phyloP scores from a whole-genome alignment of 2,888 invertebrate genomes.

The Rhodophaea formosa region DNA sequence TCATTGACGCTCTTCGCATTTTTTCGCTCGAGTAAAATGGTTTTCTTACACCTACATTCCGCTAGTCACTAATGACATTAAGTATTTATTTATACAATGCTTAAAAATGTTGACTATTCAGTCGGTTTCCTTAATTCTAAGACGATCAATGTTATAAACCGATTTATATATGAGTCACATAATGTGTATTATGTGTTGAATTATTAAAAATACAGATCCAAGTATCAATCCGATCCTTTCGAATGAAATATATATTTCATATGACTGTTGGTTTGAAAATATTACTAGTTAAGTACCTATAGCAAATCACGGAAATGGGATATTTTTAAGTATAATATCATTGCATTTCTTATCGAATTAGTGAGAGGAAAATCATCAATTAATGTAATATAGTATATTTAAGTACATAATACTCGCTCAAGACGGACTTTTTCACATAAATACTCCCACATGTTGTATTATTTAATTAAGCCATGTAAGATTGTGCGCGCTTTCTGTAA shows the following conservation, averaged over 20 bases:
- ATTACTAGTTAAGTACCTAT: not conserved
- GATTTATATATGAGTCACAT: slow-evolving; percentile 34
- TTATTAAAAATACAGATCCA: no score
- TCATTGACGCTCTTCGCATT: slow-evolving; percentile 23
- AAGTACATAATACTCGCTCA: no score
- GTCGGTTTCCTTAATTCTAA: slow-evolving; percentile 74
- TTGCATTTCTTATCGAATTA: no score
- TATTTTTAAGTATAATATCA: no score
- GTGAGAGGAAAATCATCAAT: no score
- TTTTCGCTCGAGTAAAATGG: slow-evolving; percentile 42
- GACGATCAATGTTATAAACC: slow-evolving; percentile 43
- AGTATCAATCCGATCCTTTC: no score
- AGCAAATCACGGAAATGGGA: not conserved
- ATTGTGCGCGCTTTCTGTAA: no score
- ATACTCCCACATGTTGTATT: no score
- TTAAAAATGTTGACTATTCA: slow-evolving; percentile 79
- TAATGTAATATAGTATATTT: no score
- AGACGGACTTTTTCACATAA: no score
- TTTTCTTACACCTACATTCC: slow-evolving; percentile 52
- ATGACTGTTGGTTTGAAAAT: not conserved
- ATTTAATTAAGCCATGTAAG: no score
- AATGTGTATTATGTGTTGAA: slow-evolving; percentile 1
- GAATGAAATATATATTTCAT: no score
- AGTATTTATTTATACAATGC: slow-evolving; percentile 54
- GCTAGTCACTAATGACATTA: slow-evolving; percentile 51